These are phyloP conservation scores for Tricholaema leucomelas DNA, from an alignment of 2,113 vertebrate genomes.

Conservation along the genomic window DNA sequence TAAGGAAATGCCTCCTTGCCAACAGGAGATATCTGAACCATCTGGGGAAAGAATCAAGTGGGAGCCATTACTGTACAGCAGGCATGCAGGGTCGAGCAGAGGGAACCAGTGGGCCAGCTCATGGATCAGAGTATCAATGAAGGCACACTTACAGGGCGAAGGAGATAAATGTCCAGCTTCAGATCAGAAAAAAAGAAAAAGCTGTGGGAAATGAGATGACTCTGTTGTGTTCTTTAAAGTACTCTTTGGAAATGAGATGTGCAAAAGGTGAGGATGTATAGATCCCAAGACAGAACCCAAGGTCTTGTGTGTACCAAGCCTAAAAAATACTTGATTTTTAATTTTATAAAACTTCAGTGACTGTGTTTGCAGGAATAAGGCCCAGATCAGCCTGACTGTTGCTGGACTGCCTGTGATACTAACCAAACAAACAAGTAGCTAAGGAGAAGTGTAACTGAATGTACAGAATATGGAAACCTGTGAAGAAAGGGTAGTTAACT, in stretches of 20 bases:
- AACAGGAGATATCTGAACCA: background rate
- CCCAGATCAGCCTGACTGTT: background rate
- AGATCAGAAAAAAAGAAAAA: background rate
- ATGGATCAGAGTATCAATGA: background rate
- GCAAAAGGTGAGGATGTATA: background rate
- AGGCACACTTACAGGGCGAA: background rate
- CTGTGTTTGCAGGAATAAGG: background rate
- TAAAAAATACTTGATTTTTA: background rate
- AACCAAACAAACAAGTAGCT: background rate
- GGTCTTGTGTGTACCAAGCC: background rate
- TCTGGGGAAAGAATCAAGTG: background rate
- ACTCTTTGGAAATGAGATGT: background rate
- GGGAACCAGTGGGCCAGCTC: background rate
- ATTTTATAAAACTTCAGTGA: background rate
- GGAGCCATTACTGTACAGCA: background rate
- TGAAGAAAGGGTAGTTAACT: background rate
- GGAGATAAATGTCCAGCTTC: background rate
- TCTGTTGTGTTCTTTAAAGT: background rate
- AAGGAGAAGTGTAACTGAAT: background rate
- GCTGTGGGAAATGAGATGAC: background rate
- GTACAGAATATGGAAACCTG: background rate
- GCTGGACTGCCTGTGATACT: background rate
- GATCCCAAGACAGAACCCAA: background rate
- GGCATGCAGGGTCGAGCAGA: background rate
- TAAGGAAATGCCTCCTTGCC: background rate